Percentiles rank a stretch among this genome's conserved stretches.
Evolutionary conservation across 2,888 invertebrate species (phyloP).

Genomic region (Carpatolechia fugitivella): DNA sequence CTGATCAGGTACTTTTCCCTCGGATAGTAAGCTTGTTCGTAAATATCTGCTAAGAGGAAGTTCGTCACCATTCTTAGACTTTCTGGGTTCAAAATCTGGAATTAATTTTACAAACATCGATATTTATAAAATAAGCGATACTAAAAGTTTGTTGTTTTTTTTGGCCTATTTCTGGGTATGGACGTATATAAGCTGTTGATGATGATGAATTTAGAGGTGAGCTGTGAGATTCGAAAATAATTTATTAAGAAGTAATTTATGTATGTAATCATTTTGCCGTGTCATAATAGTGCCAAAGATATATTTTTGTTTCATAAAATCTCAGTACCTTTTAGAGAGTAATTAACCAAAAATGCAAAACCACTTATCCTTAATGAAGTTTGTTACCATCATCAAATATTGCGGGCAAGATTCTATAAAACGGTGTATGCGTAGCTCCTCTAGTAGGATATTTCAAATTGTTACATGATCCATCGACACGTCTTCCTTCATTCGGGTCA

Average conservation of each 20-base stretch:
- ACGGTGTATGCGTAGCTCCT: constrained; percentile 40
- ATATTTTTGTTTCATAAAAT: no score
- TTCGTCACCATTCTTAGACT: neutral
- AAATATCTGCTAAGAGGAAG: constrained; percentile 26
- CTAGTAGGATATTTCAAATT: constrained; percentile 38
- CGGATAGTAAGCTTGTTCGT: constrained; percentile 29
- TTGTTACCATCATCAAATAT: constrained; percentile 32
- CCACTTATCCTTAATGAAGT: no score
- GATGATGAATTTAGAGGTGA: no score
- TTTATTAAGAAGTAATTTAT: no score
- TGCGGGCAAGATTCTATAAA: constrained; percentile 34
- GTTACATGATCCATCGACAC: constrained; percentile 48
- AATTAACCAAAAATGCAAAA: no score
- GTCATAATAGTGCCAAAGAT: no score
- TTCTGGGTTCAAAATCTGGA: constrained; percentile 6
- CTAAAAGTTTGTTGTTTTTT: no score
- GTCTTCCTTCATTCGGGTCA: constrained; percentile 36
- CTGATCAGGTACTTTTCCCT: constrained; percentile 30
- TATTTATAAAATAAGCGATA: neutral
- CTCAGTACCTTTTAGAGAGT: no score
- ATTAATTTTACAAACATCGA: neutral
- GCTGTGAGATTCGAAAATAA: no score
- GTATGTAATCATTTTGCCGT: no score
- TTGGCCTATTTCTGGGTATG: no score
- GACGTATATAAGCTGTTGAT: no score